These are phyloP conservation scores for Hycleus phaleratus DNA, from an alignment of 1,140 invertebrate species.

Conservation along the genomic window DNA sequence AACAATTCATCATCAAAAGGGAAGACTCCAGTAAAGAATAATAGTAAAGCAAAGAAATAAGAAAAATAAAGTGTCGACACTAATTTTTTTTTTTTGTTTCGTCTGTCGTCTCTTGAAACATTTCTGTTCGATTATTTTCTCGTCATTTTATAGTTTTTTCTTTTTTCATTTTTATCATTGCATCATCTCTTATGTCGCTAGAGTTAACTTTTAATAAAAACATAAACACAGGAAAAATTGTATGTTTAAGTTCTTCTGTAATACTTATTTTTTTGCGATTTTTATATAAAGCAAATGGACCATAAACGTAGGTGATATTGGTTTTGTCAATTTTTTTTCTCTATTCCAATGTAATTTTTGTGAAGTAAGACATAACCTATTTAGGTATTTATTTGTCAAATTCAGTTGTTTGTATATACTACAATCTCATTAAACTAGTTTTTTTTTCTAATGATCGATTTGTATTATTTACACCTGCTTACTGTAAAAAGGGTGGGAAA, in stretches of 20 bases:
- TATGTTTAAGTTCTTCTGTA: background rate
- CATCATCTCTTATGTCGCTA: conserved; percentile 4
- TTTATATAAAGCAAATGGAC: conserved; percentile 11
- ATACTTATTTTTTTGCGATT: conserved; percentile 11
- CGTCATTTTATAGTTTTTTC: background rate
- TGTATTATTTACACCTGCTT: too few relatives aligned
- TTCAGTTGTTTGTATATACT: conserved; percentile 32
- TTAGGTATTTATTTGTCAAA: conserved; percentile 23
- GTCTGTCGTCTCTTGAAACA: background rate
- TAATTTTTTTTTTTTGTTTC: background rate
- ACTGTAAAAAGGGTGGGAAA: too few relatives aligned
- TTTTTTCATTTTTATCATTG: conserved; percentile 12
- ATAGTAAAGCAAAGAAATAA: conserved; percentile 42
- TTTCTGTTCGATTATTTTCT: conserved; percentile 8
- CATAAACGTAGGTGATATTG: conserved; percentile 6
- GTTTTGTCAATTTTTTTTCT: conserved; percentile 3
- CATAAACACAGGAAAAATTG: conserved; percentile 12
- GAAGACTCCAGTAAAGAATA: conserved; percentile 41
- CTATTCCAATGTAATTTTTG: conserved; percentile 16
- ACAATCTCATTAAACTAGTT: conserved; percentile 36
- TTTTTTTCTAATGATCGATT: conserved; percentile 15
- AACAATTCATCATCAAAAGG: conserved; percentile 50
- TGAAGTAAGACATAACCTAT: conserved; percentile 15
- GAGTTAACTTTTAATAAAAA: background rate
- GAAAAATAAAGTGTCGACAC: background rate